Evolutionary conservation across 2,113 vertebrate genomes (phyloP).

Genomic region (Panurus biarmicus): DNA sequence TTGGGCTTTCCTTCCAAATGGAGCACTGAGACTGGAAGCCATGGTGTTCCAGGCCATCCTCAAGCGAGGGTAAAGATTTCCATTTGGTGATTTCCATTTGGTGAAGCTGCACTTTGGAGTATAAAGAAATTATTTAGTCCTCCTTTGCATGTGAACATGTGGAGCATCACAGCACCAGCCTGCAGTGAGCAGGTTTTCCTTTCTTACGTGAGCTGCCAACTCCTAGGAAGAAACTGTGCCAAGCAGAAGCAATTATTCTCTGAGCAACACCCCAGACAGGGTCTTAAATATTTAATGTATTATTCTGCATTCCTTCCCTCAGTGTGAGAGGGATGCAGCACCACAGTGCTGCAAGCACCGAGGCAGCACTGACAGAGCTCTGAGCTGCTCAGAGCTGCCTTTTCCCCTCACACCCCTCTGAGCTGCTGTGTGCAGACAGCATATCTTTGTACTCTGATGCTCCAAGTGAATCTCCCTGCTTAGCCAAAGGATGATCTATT

Average conservation of each 20-base stretch:
- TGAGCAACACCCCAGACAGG: neutral
- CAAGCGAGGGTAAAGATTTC: neutral
- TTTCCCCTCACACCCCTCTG: too few species aligned
- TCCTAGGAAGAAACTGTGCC: neutral
- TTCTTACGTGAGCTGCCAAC: neutral
- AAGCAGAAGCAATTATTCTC: neutral
- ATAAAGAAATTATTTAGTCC: neutral
- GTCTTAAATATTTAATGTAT: constrained; percentile 48
- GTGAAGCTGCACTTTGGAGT: neutral
- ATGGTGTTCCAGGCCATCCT: neutral
- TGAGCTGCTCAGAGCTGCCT: neutral
- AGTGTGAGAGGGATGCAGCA: neutral
- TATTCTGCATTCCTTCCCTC: neutral
- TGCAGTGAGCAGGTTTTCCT: neutral
- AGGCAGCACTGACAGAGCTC: neutral
- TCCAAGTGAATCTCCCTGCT: neutral
- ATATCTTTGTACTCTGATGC: neutral
- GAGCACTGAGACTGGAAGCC: neutral
- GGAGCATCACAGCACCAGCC: neutral
- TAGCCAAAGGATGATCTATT: neutral
- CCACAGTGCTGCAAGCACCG: neutral
- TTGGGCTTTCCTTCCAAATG: neutral
- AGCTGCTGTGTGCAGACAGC: neutral
- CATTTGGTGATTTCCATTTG: neutral
- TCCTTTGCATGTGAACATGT: neutral